These are phyloP conservation scores for Myrmecophaga tridactyla DNA, from an alignment of 2,113 vertebrate species.

Conservation along the genomic window DNA sequence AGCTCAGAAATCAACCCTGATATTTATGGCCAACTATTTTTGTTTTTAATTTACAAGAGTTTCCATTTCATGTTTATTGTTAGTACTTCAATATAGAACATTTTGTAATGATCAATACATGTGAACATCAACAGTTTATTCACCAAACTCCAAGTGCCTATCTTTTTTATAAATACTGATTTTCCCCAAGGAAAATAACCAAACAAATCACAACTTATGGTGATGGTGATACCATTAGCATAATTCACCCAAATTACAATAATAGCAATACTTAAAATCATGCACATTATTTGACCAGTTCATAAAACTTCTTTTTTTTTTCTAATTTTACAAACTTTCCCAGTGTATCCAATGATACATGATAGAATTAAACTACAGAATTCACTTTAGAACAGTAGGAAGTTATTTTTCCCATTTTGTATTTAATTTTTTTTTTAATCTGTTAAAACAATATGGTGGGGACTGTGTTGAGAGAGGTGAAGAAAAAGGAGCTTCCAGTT, in stretches of 20 bases:
- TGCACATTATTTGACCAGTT: conserved; percentile 7
- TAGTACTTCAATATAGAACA: conserved; percentile 44
- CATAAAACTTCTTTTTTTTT: conserved; percentile 6
- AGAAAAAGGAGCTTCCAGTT: conserved; percentile 46
- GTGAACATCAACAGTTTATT: neutral
- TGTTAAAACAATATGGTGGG: conserved; percentile 53
- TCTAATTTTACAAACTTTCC: neutral
- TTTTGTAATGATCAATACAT: neutral
- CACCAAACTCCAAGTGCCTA: neutral
- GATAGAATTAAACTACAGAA: conserved; percentile 32
- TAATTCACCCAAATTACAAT: conserved; percentile 16
- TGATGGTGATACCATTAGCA: neutral
- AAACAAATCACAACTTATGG: conserved; percentile 22
- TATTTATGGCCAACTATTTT: no score
- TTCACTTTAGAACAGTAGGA: conserved; percentile 23
- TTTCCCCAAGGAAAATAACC: neutral
- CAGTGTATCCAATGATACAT: neutral
- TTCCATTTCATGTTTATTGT: conserved; percentile 60
- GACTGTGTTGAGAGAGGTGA: conserved; percentile 70
- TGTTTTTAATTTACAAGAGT: no score
- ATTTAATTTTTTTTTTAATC: neutral
- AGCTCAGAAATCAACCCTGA: no score
- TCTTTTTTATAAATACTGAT: conserved; percentile 15
- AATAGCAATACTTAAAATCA: conserved; percentile 43
- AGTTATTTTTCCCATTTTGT: conserved; percentile 47